Evolutionary conservation across 2,888 invertebrate genomes (phyloP), one percentile per base, ranked within the genome.

Genomic region (Rhyacophila evoluta): DNA sequence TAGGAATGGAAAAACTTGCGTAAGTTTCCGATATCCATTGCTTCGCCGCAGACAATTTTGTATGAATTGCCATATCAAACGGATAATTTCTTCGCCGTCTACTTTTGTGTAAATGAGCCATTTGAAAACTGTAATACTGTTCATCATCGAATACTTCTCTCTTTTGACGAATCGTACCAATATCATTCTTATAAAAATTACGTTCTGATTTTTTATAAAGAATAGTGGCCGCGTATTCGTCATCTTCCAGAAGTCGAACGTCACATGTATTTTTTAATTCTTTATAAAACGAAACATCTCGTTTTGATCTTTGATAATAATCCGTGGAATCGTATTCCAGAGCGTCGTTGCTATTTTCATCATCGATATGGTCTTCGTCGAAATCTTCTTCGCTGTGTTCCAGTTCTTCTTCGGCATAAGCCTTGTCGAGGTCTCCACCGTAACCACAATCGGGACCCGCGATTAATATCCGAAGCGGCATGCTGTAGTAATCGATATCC

Each of bases 1-100:
- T 94, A 77, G 95, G 95, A 87, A 96, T 95, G n/a, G 95, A 93
- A 85, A 95, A 96, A 37, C 95, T 95, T 4, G 95, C 95, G 83
- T 95, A 93, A 0, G 96, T 96, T 86, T 96, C 96, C 12, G 95
- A 94, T 84, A 95, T 93, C 95, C 95, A 95, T 85, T 95, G 94
- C 84, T 93, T 94, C 11, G 95, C 95, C 84, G 95, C 94, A 8
- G 93, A 90, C 81, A 95, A 91, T 85, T 93, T 92, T 11, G 92
- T 88, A 85, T 93, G 93, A 83, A 93, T 88, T 55, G 91, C 89
- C 86, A 92, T 91, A 85, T 92, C 91, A 71, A 91, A 89, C 36
- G 89, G 88, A 33, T 81, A 82, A 28, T 76, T 82, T 69, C 82
- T 71, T 77, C 72, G 75, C 75, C 82, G 72, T 41, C 82, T 75